Conservation (phyloP, 2,113 vertebrate genomes). For the Hucho hucho region DNA sequence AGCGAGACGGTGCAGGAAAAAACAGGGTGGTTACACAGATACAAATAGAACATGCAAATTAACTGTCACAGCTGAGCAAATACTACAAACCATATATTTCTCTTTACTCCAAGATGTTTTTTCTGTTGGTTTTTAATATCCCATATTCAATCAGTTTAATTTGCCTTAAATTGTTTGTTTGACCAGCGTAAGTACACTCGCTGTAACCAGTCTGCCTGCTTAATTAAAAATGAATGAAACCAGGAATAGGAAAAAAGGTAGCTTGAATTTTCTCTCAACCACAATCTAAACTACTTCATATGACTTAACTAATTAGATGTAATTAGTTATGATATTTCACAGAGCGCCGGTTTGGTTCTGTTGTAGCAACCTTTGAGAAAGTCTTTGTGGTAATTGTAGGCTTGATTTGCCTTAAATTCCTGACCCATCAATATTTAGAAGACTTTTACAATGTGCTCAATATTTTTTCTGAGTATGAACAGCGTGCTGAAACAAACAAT, state of each 20-base stretch:
- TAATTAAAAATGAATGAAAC: neutral
- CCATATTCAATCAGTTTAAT: neutral
- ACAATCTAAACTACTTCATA: no score
- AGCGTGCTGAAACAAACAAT: neutral
- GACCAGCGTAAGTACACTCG: neutral
- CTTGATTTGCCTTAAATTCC: no score
- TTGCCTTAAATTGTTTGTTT: neutral
- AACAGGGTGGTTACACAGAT: neutral
- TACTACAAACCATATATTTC: neutral
- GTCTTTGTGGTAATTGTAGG: no score
- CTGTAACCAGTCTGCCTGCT: neutral
- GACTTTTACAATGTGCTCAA: neutral
- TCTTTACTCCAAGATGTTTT: neutral
- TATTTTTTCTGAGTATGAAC: neutral
- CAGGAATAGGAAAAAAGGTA: no score
- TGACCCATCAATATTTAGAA: neutral
- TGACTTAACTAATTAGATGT: neutral
- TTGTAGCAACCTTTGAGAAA: no score
- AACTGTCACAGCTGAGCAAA: neutral
- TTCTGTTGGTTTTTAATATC: neutral
- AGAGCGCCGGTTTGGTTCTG: no score
- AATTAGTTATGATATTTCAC: neutral
- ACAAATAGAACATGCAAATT: slow-evolving; percentile 1
- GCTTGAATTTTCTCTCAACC: no score
- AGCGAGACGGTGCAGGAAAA: neutral